These are phyloP conservation scores for Acleris emargana DNA, from an alignment of 2,888 invertebrate genomes.

Conservation along the genomic window DNA sequence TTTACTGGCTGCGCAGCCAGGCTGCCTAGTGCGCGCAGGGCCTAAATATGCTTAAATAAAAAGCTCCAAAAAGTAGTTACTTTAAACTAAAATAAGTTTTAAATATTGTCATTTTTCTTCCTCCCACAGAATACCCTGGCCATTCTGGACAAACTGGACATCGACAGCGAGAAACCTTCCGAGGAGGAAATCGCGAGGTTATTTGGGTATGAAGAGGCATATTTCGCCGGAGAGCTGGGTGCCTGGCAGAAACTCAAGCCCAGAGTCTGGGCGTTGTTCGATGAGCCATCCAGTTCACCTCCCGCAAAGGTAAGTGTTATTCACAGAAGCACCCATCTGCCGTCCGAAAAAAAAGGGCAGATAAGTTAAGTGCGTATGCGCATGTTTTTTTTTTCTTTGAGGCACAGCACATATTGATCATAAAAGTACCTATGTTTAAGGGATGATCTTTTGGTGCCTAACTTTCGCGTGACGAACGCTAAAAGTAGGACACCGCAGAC, in stretches of 20 bases:
- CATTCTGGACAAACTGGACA: constrained; percentile 97
- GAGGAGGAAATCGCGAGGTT: constrained; percentile 96
- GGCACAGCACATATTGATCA: too few species aligned
- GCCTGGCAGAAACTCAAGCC: constrained; percentile 96
- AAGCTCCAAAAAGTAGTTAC: not conserved
- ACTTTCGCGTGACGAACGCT: too few species aligned
- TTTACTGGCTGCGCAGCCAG: too few species aligned
- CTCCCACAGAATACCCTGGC: constrained; percentile 93
- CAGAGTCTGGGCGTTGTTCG: constrained; percentile 97
- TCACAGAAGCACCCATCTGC: too few species aligned
- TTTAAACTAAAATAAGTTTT: not conserved
- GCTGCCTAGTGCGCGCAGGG: too few species aligned
- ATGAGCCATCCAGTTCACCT: constrained; percentile 97
- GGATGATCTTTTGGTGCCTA: too few species aligned
- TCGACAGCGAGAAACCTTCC: constrained; percentile 95
- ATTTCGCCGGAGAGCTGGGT: constrained; percentile 89
- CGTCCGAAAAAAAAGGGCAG: too few species aligned
- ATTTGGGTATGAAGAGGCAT: constrained; percentile 95
- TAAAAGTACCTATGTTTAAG: too few species aligned
- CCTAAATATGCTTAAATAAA: too few species aligned
- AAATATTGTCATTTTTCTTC: not conserved
- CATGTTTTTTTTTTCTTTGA: too few species aligned
- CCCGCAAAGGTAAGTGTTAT: constrained; percentile 90
- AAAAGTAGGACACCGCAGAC: too few species aligned
- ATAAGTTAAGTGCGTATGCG: too few species aligned